Percentiles rank a stretch among this genome's conserved stretches.
Conservation (phyloP, 2,888 invertebrate species). For the Chaetoderma sp. region DNA sequence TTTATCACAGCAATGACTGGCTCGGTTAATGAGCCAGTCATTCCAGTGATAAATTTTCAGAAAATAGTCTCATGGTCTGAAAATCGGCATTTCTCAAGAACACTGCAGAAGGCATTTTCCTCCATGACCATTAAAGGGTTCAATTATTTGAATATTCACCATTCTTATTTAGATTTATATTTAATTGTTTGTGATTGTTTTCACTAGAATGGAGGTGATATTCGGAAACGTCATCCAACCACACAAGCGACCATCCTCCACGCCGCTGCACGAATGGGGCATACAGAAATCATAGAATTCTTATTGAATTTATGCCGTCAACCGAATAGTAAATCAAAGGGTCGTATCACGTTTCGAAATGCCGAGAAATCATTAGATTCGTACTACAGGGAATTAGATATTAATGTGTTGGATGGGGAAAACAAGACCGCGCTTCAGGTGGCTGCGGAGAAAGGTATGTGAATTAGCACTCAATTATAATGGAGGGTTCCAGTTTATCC, state of each 20-base stretch:
- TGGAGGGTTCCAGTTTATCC: too few species aligned
- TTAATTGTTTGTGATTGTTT: too few species aligned
- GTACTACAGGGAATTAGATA: slow-evolving; percentile 40
- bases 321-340: neutral
- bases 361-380: neutral
- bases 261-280: slow-evolving; percentile 50
- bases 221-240: slow-evolving; percentile 46
- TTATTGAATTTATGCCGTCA: slow-evolving; percentile 46
- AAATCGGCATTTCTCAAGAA: too few species aligned
- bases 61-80: too few species aligned
- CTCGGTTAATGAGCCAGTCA: too few species aligned
- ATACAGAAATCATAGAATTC: slow-evolving; percentile 47
- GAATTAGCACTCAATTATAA: too few species aligned
- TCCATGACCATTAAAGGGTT: too few species aligned
- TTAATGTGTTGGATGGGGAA: slow-evolving; percentile 55
- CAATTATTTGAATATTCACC: too few species aligned
- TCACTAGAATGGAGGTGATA: slow-evolving; percentile 56
- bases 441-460: slow-evolving; percentile 62
- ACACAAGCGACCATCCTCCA: slow-evolving; percentile 58
- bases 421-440: slow-evolving; percentile 58
- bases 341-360: neutral
- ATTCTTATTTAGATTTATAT: too few species aligned
- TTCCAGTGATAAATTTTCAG: too few species aligned
- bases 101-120: too few species aligned
- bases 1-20: too few species aligned